Conservation (phyloP, 1,140 invertebrate species). For the Drosophila baimaii region DNA sequence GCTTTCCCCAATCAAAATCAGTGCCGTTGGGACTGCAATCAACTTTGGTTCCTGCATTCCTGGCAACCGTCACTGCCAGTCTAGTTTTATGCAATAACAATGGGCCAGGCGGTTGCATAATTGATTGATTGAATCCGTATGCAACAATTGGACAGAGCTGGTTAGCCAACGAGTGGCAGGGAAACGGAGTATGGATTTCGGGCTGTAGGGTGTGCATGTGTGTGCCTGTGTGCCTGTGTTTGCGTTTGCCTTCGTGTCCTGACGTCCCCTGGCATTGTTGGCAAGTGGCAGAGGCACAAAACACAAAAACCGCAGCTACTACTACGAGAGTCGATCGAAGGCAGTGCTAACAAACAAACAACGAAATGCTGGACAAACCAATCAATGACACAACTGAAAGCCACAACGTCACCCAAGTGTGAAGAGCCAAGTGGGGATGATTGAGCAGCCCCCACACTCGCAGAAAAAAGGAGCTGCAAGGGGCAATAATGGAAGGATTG, state of each 20-base stretch:
- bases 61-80: constrained; percentile 8
- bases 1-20: constrained; percentile 17
- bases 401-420: constrained; percentile 75
- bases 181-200: background rate
- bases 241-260: constrained; percentile 10
- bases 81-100: constrained; percentile 59
- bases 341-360: constrained; percentile 70
- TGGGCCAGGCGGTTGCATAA: constrained; percentile 60
- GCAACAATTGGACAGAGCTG: constrained; percentile 67
- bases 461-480: background rate
- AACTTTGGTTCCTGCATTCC: constrained; percentile 22
- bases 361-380: constrained; percentile 74
- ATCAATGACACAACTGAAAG: constrained; percentile 80
- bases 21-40: constrained; percentile 19
- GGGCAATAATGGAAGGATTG: background rate
- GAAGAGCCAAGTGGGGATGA: constrained; percentile 47
- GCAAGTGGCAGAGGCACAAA: constrained; percentile 39
- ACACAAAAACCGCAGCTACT: constrained; percentile 56
- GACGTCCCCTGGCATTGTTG: constrained; percentile 20
- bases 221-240: background rate
- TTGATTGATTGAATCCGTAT: constrained; percentile 71
- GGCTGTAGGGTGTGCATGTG: constrained; percentile 1
- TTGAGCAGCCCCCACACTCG: constrained; percentile 32
- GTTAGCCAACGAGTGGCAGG: constrained; percentile 19
- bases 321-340: constrained; percentile 42